phyloP scores from a whole-genome alignment of 1,140 invertebrate genomes.

The Thaumetopoea pityocampa region DNA sequence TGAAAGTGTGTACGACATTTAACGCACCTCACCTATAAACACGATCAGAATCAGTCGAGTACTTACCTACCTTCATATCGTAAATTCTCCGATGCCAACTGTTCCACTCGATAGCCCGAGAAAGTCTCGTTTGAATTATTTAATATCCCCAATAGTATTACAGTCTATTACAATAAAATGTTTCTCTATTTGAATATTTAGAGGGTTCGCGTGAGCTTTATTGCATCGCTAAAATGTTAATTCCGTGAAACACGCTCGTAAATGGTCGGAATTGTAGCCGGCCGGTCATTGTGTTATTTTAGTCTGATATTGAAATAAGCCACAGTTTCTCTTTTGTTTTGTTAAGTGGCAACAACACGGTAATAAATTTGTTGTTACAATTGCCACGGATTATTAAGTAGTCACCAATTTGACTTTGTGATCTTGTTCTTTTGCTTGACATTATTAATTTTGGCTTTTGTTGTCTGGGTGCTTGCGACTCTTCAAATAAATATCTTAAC shows the following conservation, averaged over 20 bases:
- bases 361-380: conserved; percentile 22
- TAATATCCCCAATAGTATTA: conserved; percentile 18
- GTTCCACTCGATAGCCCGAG: background rate
- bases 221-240: conserved; percentile 52
- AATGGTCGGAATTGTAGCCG: conserved; percentile 35
- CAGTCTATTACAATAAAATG: conserved; percentile 25
- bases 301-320: conserved; percentile 36
- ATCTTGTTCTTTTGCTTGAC: too few species aligned
- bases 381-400: conserved; percentile 11
- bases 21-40: too few species aligned
- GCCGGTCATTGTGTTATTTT: conserved; percentile 37
- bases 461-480: too few species aligned
- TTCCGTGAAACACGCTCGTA: conserved; percentile 49
- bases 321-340: conserved; percentile 23
- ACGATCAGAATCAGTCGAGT: too few species aligned
- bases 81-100: too few species aligned
- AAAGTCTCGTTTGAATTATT: conserved; percentile 17
- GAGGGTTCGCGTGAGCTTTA: conserved; percentile 47
- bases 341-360: conserved; percentile 20
- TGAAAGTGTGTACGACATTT: too few species aligned
- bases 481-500: too few species aligned
- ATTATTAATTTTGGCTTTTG: too few species aligned
- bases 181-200: conserved; percentile 33
- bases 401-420: conserved; percentile 10
- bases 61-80: too few species aligned